Conservation (phyloP, 2,797 vertebrate species). For the Enteromius radiatus region DNA sequence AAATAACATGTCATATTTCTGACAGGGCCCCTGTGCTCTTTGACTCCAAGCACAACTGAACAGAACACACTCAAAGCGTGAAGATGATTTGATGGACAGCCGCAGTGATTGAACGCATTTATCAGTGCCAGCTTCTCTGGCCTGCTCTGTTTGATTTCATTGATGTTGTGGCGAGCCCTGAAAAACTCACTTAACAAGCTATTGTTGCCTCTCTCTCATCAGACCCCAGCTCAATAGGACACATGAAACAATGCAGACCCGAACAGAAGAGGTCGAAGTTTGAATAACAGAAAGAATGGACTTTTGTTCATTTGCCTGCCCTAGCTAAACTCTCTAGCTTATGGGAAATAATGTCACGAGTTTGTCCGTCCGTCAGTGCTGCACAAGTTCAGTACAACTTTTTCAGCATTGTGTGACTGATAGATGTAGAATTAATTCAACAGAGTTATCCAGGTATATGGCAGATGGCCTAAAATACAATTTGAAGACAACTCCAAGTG, state of each 20-base stretch:
- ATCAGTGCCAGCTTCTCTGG: constrained; percentile 18
- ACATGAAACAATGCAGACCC: constrained; percentile 74
- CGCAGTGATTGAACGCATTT: constrained; percentile 15
- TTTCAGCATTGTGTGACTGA: neutral
- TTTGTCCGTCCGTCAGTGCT: neutral
- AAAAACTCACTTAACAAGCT: constrained; percentile 69
- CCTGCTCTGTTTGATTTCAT: constrained; percentile 55
- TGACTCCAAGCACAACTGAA: neutral
- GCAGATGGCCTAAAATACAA: neutral
- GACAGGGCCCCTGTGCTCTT: constrained; percentile 17
- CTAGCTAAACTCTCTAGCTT: constrained; percentile 53
- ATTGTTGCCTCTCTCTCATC: constrained; percentile 72
- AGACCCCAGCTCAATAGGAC: constrained; percentile 75
- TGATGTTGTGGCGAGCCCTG: constrained; percentile 43
- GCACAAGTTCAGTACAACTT: neutral
- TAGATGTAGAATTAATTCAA: neutral
- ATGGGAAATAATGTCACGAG: constrained; percentile 46
- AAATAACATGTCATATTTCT: constrained; percentile 25
- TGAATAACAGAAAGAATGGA: constrained; percentile 60
- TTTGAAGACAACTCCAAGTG: neutral
- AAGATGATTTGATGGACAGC: constrained; percentile 42
- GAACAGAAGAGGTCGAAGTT: constrained; percentile 71
- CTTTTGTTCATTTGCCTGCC: constrained; percentile 67
- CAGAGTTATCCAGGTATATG: neutral
- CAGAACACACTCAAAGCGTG: constrained; percentile 25